Percentiles rank a stretch among this genome's conserved stretches.
Evolutionary conservation across 2,888 invertebrate genomes (phyloP).

Genomic region (Merodon equestris): DNA sequence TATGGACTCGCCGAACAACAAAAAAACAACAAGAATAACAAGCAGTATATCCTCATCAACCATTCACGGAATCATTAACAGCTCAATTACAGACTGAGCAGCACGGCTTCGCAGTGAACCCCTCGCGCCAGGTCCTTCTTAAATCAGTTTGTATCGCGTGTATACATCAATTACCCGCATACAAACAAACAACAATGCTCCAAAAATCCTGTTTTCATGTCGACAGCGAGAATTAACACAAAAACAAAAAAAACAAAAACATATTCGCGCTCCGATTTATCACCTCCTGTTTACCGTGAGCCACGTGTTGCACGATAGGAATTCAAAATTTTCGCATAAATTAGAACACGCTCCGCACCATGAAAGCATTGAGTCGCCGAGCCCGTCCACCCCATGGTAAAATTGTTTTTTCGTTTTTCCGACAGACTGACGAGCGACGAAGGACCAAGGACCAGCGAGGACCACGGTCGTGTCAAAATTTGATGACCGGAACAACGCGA

Average conservation of each 20-base stretch:
- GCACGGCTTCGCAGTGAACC: slow-evolving; percentile 30
- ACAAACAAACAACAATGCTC: slow-evolving; percentile 33
- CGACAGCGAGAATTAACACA: not conserved
- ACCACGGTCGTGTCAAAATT: not conserved
- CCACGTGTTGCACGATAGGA: slow-evolving; percentile 65
- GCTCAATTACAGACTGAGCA: slow-evolving; percentile 59
- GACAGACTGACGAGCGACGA: slow-evolving; percentile 2
- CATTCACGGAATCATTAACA: slow-evolving; percentile 57
- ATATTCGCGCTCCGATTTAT: slow-evolving; percentile 65
- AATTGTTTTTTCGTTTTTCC: slow-evolving; percentile 49
- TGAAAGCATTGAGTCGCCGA: too few relatives aligned
- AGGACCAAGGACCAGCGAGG: slow-evolving; percentile 15
- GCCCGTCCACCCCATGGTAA: slow-evolving; percentile 38
- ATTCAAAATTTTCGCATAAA: slow-evolving; percentile 65
- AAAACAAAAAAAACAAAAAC: slow-evolving; percentile 27
- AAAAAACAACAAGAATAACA: slow-evolving; percentile 1
- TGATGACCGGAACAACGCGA: slow-evolving; percentile 17
- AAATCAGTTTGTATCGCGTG: slow-evolving; percentile 44
- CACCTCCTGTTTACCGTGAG: slow-evolving; percentile 55
- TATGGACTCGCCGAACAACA: slow-evolving; percentile 14
- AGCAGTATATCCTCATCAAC: slow-evolving; percentile 9
- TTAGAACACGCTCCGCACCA: slow-evolving; percentile 45
- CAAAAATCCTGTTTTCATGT: slow-evolving; percentile 48
- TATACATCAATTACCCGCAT: slow-evolving; percentile 50
- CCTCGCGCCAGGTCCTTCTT: slow-evolving; percentile 7